Conservation (phyloP, 2,888 invertebrate genomes). For the Cotesia congregata region DNA sequence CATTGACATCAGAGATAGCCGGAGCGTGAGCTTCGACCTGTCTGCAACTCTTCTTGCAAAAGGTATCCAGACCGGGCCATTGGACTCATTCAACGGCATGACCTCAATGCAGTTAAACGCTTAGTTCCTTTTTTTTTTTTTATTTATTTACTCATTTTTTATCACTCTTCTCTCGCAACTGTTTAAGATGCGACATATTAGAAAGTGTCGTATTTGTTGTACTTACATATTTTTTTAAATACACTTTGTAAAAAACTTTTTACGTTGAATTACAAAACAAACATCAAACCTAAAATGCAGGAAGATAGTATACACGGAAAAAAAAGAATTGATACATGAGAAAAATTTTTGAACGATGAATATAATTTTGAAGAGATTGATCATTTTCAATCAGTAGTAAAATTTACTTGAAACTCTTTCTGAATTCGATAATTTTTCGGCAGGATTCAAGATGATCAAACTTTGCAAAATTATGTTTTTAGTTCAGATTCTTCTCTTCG, state of each 20-base stretch:
- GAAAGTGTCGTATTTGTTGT: constrained; percentile 6
- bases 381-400: no score
- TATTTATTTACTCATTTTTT: not conserved
- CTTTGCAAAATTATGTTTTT: no score
- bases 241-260: not conserved
- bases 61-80: constrained; percentile 22
- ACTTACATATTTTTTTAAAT: not conserved
- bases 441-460: no score
- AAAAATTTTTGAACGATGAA: no score
- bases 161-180: constrained; percentile 5
- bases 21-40: constrained; percentile 2
- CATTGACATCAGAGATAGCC: constrained; percentile 7
- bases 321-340: no score
- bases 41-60: constrained; percentile 5
- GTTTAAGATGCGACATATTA: constrained; percentile 6
- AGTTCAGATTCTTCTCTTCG: no score
- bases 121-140: constrained; percentile 15
- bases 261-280: not conserved
- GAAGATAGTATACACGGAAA: no score
- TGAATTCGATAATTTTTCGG: no score
- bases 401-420: no score
- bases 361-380: no score
- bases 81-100: constrained; percentile 18
- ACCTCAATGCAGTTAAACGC: constrained; percentile 16
- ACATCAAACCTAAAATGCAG: not conserved